Conservation (phyloP, 2,797 vertebrate species). For the Pangasius mekongensis region DNA sequence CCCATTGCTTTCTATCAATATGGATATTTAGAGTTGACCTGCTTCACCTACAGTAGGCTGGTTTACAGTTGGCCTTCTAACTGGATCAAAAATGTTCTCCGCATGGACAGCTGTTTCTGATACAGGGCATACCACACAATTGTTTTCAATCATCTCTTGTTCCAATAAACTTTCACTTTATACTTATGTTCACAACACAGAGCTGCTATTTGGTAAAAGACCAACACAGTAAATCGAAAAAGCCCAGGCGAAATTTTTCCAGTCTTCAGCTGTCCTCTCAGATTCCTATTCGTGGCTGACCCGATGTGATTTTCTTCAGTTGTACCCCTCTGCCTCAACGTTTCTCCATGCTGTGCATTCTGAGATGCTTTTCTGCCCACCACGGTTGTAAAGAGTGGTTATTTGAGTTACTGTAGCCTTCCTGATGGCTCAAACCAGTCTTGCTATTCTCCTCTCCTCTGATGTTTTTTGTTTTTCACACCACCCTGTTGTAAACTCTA, state of each 20-base stretch:
- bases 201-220: neutral
- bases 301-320: neutral
- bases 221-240: neutral
- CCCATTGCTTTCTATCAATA: constrained; percentile 69
- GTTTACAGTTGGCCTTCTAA: constrained; percentile 15
- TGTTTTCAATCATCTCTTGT: neutral
- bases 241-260: neutral
- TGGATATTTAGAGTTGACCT: constrained; percentile 70
- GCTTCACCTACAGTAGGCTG: constrained; percentile 55
- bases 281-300: neutral
- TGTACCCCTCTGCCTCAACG: neutral
- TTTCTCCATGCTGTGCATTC: neutral
- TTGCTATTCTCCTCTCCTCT: neutral
- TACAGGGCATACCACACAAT: neutral
- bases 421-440: neutral
- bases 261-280: neutral
- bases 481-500: neutral
- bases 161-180: neutral
- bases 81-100: neutral
- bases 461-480: neutral
- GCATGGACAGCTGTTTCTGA: neutral
- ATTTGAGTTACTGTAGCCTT: neutral
- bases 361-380: neutral
- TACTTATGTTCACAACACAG: neutral
- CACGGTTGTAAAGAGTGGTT: neutral